Evolutionary conservation across 2,113 vertebrate genomes (phyloP).

Genomic region (Actinemys pallida): DNA sequence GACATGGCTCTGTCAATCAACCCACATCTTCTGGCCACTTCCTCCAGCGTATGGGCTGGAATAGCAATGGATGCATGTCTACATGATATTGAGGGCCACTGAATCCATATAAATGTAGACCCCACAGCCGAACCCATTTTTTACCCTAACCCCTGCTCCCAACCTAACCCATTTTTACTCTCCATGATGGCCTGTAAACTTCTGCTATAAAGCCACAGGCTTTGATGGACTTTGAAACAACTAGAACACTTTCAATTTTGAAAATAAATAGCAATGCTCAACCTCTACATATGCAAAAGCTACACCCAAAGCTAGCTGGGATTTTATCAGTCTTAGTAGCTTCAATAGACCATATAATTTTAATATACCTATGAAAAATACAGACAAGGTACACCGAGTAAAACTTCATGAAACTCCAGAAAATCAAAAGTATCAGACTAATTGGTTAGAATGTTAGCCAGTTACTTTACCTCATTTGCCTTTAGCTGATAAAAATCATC

Average conservation of each 20-base stretch:
- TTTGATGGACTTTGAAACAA: neutral
- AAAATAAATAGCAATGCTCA: neutral
- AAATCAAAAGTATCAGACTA: no score
- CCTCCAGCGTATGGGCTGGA: neutral
- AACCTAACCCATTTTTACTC: neutral
- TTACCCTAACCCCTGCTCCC: no score
- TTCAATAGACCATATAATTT: neutral
- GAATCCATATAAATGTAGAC: neutral
- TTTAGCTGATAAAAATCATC: neutral
- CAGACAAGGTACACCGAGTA: neutral
- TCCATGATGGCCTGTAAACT: neutral
- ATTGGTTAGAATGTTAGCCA: no score
- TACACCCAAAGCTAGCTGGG: neutral
- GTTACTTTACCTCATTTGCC: conserved; percentile 22
- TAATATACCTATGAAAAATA: neutral
- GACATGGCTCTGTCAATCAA: neutral
- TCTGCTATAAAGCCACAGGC: neutral
- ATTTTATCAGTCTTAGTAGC: neutral
- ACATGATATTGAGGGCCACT: neutral
- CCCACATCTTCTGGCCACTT: neutral
- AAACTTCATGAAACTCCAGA: neutral
- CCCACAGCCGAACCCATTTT: neutral
- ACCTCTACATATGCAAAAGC: neutral
- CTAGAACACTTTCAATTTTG: neutral
- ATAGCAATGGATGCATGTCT: neutral